These are phyloP conservation scores for Paguma larvata DNA, from an alignment of 2,797 vertebrate genomes.

Conservation along the genomic window DNA sequence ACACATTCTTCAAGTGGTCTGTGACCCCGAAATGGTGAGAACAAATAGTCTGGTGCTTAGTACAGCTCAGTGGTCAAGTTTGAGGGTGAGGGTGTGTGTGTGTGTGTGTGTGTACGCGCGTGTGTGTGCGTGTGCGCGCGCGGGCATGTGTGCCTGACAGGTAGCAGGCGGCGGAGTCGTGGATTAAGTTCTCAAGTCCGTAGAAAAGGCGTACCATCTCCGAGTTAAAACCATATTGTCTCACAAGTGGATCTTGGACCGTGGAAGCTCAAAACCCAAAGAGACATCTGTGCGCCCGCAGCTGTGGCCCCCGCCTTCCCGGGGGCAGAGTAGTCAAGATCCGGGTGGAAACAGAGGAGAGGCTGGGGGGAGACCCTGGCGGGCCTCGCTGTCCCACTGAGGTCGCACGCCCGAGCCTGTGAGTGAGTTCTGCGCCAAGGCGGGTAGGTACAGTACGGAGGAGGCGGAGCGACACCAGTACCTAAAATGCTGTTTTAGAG, in stretches of 20 bases:
- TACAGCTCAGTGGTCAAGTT: neutral
- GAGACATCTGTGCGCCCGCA: neutral
- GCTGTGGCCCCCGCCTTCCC: neutral
- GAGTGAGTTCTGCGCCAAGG: neutral
- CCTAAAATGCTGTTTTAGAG: neutral
- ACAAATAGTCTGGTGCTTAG: neutral
- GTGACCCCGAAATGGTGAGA: neutral
- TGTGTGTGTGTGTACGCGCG: neutral
- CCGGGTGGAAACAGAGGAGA: neutral
- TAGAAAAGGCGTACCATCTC: neutral
- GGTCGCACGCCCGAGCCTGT: neutral
- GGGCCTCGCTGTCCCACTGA: neutral
- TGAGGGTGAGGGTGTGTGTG: neutral
- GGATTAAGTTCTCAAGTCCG: neutral
- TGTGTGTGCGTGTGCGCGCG: neutral
- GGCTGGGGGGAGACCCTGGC: neutral
- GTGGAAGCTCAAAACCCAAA: neutral
- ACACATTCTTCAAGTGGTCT: neutral
- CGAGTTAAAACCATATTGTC: neutral
- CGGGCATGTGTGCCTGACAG: fast-evolving
- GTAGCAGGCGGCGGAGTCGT: neutral
- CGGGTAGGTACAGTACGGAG: neutral
- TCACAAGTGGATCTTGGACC: neutral
- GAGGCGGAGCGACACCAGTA: neutral
- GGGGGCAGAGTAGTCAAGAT: neutral